Percentiles rank a stretch among this genome's conserved stretches.
These are phyloP conservation scores for Pachypanchax playfairii DNA, from an alignment of 2,113 vertebrate species.

Conservation along the genomic window DNA sequence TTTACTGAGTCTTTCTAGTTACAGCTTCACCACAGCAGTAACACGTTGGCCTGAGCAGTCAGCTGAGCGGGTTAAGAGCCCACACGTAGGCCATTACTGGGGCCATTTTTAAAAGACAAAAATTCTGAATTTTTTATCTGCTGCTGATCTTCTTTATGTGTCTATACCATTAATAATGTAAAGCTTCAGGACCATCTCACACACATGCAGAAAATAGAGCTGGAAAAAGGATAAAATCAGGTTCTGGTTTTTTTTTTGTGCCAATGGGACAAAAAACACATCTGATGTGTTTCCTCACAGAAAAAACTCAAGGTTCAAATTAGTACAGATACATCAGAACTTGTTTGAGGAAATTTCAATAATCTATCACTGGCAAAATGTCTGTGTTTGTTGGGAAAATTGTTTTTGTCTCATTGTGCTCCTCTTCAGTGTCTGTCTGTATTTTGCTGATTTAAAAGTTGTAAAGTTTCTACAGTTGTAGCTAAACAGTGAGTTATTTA, in stretches of 20 bases:
- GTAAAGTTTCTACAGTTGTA: too few relatives aligned
- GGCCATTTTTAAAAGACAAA: constrained; percentile 38
- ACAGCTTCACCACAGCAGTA: background rate
- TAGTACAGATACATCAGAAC: too few relatives aligned
- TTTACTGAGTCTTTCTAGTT: constrained; percentile 13
- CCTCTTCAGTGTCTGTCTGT: too few relatives aligned
- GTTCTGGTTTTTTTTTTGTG: constrained; percentile 14
- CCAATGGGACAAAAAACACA: background rate
- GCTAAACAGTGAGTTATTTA: too few relatives aligned
- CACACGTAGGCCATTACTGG: constrained; percentile 54
- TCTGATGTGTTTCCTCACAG: background rate
- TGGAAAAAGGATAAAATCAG: too few relatives aligned
- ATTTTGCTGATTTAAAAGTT: too few relatives aligned
- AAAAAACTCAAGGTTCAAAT: too few relatives aligned
- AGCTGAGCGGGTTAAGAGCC: constrained; percentile 33
- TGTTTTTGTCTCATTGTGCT: too few relatives aligned
- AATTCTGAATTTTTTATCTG: constrained; percentile 73
- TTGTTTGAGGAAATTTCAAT: too few relatives aligned
- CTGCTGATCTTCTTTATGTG: constrained; percentile 50
- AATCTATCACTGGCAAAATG: too few relatives aligned
- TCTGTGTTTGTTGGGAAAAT: too few relatives aligned
- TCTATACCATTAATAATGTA: constrained; percentile 64
- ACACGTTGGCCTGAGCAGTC: constrained; percentile 39
- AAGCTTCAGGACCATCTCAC: constrained; percentile 26
- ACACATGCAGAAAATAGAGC: constrained; percentile 12